These are phyloP conservation scores for Hippocampus comes DNA, from an alignment of 2,113 vertebrate species.

Conservation along the genomic window DNA sequence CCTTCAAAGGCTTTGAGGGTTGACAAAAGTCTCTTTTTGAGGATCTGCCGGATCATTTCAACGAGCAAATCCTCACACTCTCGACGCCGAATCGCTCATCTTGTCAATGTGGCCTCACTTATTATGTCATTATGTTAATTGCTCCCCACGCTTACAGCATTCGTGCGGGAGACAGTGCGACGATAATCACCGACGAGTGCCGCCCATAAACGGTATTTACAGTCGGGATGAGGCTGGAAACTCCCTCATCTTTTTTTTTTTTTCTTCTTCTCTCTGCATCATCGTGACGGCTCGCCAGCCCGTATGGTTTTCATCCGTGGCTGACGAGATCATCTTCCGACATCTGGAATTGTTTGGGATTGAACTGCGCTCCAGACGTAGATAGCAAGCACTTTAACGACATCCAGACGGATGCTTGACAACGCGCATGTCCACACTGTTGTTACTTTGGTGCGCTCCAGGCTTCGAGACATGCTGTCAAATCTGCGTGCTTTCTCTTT, in stretches of 20 bases:
- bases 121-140: conserved; percentile 42
- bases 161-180: conserved; percentile 9
- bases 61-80: too few relatives aligned
- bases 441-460: conserved; percentile 25
- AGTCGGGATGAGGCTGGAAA: conserved; percentile 40
- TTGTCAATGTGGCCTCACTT: conserved; percentile 33
- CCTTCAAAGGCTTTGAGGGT: too few relatives aligned
- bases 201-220: conserved; percentile 45
- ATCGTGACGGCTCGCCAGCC: conserved; percentile 38
- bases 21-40: too few relatives aligned
- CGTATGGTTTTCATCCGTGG: conserved; percentile 18
- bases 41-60: too few relatives aligned
- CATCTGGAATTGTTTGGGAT: conserved; percentile 54
- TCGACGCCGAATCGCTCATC: conserved; percentile 8
- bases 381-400: conserved; percentile 48
- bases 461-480: conserved; percentile 32
- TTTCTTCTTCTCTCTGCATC: not conserved
- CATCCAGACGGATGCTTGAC: conserved; percentile 50
- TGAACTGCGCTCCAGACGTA: conserved; percentile 49
- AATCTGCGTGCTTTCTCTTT: conserved; percentile 54
- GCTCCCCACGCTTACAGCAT: conserved; percentile 13
- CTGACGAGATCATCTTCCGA: conserved; percentile 47
- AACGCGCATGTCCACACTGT: conserved; percentile 48
- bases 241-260: conserved; percentile 15
- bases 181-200: conserved; percentile 34